Evolutionary conservation across 2,113 vertebrate species (phyloP).

Genomic region (Burhinus oedicnemus): DNA sequence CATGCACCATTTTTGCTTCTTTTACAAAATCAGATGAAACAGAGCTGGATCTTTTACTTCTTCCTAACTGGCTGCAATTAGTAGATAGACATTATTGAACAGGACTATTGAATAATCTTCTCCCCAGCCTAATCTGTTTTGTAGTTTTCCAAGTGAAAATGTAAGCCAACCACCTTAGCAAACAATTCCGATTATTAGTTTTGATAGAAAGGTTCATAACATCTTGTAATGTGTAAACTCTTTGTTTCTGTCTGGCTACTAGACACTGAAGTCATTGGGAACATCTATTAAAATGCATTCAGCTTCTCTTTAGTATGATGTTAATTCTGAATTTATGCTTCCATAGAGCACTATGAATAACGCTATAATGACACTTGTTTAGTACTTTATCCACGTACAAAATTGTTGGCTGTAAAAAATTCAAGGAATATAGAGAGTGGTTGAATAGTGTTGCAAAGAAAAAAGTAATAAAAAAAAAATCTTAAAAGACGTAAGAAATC

Average conservation of each 20-base stretch:
- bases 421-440: background rate
- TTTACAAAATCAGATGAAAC: background rate
- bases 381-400: conserved; percentile 39
- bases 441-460: background rate
- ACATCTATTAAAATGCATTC: conserved; percentile 69
- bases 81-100: background rate
- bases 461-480: background rate
- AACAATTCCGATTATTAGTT: conserved; percentile 51
- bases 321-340: conserved; percentile 68
- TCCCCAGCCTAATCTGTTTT: background rate
- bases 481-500: background rate
- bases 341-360: background rate
- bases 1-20: background rate
- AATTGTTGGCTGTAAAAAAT: conserved; percentile 46
- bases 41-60: conserved; percentile 4
- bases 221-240: background rate
- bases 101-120: background rate
- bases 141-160: background rate
- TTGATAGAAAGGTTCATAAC: conserved; percentile 60
- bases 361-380: conserved; percentile 27
- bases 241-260: conserved; percentile 61
- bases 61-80: background rate
- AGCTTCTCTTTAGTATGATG: conserved; percentile 51
- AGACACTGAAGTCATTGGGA: conserved; percentile 49
- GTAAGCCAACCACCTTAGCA: conserved; percentile 3